Percentiles rank a stretch among this genome's conserved stretches.
Conservation (phyloP, 2,888 invertebrate genomes). For the Cynaeus angustus region DNA sequence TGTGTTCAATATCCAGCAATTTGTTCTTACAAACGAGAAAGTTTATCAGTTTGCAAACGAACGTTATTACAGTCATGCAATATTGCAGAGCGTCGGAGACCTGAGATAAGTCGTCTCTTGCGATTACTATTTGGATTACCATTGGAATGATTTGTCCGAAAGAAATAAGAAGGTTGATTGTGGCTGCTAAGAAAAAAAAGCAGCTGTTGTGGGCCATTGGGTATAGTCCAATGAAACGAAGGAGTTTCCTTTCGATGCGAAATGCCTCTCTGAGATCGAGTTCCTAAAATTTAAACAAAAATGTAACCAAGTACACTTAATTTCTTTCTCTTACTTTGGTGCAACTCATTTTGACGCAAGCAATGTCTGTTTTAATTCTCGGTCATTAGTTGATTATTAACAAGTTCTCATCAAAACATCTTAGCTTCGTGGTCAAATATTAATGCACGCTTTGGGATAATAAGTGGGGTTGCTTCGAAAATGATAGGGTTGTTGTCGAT, state of each 20-base stretch:
- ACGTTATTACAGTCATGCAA: constrained; percentile 53
- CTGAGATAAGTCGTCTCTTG: constrained; percentile 47
- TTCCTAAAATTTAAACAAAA: constrained; percentile 19
- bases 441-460: constrained; percentile 5
- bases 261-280: constrained; percentile 34
- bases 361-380: no score
- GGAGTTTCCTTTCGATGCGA: constrained; percentile 33
- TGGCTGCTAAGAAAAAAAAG: background rate
- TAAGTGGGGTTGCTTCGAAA: constrained; percentile 3
- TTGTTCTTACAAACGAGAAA: constrained; percentile 47
- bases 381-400: background rate
- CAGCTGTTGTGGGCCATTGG: constrained; percentile 26
- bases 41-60: constrained; percentile 52
- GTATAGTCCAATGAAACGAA: constrained; percentile 43
- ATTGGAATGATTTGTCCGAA: constrained; percentile 36
- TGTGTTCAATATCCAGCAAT: constrained; percentile 37
- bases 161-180: constrained; percentile 14
- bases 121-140: constrained; percentile 28
- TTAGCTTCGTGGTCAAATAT: constrained; percentile 2
- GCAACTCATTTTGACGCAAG: no score
- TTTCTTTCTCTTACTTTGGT: no score
- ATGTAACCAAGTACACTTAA: no score
- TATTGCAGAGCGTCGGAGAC: constrained; percentile 52
- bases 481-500: background rate
- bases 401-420: background rate